Base-by-base conservation (phyloP, 2,113 vertebrate species). In the Anser brachyrhynchus region DNA sequence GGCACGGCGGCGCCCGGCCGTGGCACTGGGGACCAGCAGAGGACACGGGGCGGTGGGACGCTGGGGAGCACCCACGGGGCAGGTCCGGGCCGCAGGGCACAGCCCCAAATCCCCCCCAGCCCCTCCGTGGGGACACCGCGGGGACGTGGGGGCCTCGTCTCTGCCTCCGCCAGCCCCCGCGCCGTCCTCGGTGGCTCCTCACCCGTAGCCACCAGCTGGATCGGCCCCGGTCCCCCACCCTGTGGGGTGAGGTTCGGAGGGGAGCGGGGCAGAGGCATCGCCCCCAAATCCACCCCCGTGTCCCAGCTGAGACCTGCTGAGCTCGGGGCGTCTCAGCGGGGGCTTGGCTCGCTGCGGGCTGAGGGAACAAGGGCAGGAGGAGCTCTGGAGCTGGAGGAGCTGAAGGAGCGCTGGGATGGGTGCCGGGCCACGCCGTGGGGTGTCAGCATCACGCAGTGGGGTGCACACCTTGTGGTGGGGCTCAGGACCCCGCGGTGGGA, bases 171-270 rank as follows among this genome's bases (percentile, higher is more conserved):
- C 3, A 6, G 2, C 19, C 66, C 37, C 7, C 1, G 2, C 0
- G 3, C 52, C 21, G 11, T 52, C 62, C 62, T 39, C 0, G 1
- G 84, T 3, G 3, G 17, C 46, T n/a, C 51, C 31, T 5, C 84
- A 16, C 15, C 62, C 76, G 10, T 29, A 1, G 2, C 64, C 6
- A 33, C 59, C 1, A 0, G 3, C 39, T 23, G 61, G 0, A 0
- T 9, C 23, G 10, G 25, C 23, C 35, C 23, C 9, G 35, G 35
- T 35, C 35, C 35, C 35, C 35, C 35, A 35, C 35, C 35, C 35
- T 39, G 7, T 18, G 18, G 18, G 44, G 44, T 46, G 44, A 19
- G 16, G 39, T 26, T 26, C 23, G 3, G 37, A 16, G 61, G 10
- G 61, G 14, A 39, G 25, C 23, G 35, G 18, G 5, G 49, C 20